These are phyloP conservation scores for Thunnus albacares DNA, from an alignment of 2,797 vertebrate genomes.

Conservation along the genomic window DNA sequence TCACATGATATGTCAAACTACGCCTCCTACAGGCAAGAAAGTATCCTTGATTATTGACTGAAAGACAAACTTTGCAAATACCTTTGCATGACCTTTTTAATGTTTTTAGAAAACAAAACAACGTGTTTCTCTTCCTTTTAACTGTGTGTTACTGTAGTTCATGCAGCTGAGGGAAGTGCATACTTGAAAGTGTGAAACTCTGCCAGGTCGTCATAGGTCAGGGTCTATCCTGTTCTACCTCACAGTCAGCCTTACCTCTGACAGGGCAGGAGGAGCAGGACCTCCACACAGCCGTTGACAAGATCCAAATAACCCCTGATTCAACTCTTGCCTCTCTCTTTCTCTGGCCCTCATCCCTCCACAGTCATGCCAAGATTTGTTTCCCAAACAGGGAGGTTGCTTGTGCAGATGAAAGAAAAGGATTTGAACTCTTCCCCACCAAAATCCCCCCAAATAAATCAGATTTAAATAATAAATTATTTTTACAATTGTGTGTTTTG, in stretches of 20 bases:
- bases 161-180: slow-evolving; percentile 8
- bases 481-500: slow-evolving; percentile 24
- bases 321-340: slow-evolving; percentile 7
- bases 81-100: background rate
- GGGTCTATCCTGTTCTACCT: slow-evolving; percentile 36
- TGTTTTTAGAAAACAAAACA: background rate
- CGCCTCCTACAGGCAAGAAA: slow-evolving; percentile 27
- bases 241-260: slow-evolving; percentile 30
- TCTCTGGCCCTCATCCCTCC: slow-evolving; percentile 1
- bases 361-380: background rate
- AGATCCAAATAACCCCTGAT: slow-evolving; percentile 30
- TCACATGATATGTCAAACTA: slow-evolving; percentile 40
- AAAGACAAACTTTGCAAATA: background rate
- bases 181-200: slow-evolving; percentile 4
- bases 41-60: background rate
- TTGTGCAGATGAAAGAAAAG: slow-evolving; percentile 34
- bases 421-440: slow-evolving; percentile 37
- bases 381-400: slow-evolving; percentile 13
- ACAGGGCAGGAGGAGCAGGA: slow-evolving; percentile 17
- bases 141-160: background rate
- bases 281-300: slow-evolving; percentile 24
- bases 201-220: slow-evolving; percentile 25
- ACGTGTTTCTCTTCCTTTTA: background rate
- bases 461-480: background rate
- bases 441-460: slow-evolving; percentile 40